phyloP scores from a whole-genome alignment of 2,888 invertebrate species.

The Bellardia bayeri region DNA sequence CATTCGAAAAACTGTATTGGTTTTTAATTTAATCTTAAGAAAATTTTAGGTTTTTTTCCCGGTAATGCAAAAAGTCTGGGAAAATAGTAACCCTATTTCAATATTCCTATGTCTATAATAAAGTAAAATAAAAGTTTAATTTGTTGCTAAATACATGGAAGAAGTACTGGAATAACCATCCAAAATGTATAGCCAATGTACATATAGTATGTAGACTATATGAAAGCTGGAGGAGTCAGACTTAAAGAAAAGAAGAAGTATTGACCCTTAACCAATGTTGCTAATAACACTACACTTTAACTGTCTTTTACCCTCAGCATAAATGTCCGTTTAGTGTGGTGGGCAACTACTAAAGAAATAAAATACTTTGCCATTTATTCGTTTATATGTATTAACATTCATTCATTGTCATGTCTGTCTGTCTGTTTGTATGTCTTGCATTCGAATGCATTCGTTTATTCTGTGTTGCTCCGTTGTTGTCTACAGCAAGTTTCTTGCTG shows the following conservation, averaged over 20 bases:
- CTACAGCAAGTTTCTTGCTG: conserved; percentile 49
- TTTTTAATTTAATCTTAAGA: too few relatives aligned
- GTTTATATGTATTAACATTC: background rate
- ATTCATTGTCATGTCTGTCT: background rate
- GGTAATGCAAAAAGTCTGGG: too few relatives aligned
- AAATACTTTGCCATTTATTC: conserved; percentile 58
- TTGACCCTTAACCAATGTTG: conserved; percentile 69
- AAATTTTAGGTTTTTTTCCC: too few relatives aligned
- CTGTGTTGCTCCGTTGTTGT: conserved; percentile 33
- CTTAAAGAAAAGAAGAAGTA: background rate
- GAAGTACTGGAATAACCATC: background rate
- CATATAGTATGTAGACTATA: background rate
- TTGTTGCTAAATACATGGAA: conserved; percentile 58
- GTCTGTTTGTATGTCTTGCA: conserved; percentile 24
- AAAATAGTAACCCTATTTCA: too few relatives aligned
- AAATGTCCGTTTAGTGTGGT: conserved; percentile 65
- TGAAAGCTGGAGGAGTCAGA: background rate
- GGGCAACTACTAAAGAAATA: conserved; percentile 29
- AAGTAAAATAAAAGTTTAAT: conserved; percentile 55
- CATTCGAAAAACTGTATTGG: too few relatives aligned
- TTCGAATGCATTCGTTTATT: background rate
- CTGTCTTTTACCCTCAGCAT: conserved; percentile 65
- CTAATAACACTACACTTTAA: conserved; percentile 71
- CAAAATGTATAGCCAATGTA: background rate
- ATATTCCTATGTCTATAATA: too few relatives aligned